Evolutionary conservation across 2,797 vertebrate genomes (phyloP), one percentile per base, ranked within the genome.

Genomic region (Hybognathus amarus): DNA sequence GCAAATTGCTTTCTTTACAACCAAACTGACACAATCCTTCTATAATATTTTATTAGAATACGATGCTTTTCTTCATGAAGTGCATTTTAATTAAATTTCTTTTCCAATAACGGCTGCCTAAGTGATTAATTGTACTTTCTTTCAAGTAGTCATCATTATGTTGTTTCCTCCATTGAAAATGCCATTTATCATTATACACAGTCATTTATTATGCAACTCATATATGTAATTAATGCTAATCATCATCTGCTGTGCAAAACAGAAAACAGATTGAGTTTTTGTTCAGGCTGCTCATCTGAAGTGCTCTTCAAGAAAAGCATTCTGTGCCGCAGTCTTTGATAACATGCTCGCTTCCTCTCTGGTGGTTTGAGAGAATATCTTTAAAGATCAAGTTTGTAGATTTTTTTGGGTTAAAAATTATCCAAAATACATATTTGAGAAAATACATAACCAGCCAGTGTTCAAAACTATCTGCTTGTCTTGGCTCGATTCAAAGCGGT

Each of bases 171-270:
- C 47, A 22, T 36, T 27, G 47, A 38, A 79, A 68, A 27, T 40
- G n/a, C 47, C 42, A 38, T 66, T 67, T 17, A 66, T 79, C 47
- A 47, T 68, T 50, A 67, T 22, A 22, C 50, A 36, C 50, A 36
- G 77, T 54, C 33, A 56, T 79, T 79, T 79, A 79, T 79, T 69
- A 79, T 79, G 33, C 77, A 68, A n/a, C 64, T 68, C 45, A 12
- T 42, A 52, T 36, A 64, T 61, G 76, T 78, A 63, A 66, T 78
- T 78, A 78, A 78, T 33, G 42, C 40, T 66, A 64, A 66, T 66
- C 56, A 38, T 67, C 64, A 80, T 80, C 50, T 27, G 15, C 13
- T 69, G 6, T 79, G 45, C 78, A 69, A 54, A 69, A 27, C 78
- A 79, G 63, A 68, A 68, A 27, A 12, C 20, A 12, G 47, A 54